These are phyloP conservation scores for Balanococcus diminutus DNA, from an alignment of 2,888 invertebrate species.

Conservation along the genomic window DNA sequence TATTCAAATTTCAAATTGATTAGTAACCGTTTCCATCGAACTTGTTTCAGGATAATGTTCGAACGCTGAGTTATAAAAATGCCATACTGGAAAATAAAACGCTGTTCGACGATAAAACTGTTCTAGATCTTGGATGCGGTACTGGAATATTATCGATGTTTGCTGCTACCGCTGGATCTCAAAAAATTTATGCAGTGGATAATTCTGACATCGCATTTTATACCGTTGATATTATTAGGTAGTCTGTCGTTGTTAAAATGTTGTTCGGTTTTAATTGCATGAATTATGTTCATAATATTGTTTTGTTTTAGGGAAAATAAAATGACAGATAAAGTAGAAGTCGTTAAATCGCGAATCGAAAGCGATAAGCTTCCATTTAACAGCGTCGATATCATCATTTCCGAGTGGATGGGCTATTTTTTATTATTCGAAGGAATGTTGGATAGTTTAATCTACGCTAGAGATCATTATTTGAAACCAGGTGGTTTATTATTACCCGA, in stretches of 20 bases:
- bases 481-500: conserved; percentile 84
- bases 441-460: conserved; percentile 87
- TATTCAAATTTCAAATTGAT: not conserved
- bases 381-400: conserved; percentile 89
- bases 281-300: not conserved
- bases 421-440: conserved; percentile 95
- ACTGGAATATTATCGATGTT: conserved; percentile 98
- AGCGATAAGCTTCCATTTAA: conserved; percentile 76
- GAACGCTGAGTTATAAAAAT: conserved; percentile 86
- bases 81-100: conserved; percentile 78
- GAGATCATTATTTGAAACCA: conserved; percentile 78
- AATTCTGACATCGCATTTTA: conserved; percentile 95
- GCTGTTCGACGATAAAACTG: conserved; percentile 74
- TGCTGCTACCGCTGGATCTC: conserved; percentile 91
- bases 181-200: conserved; percentile 89
- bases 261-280: conserved; percentile 56
- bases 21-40: not conserved
- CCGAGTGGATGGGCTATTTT: conserved; percentile 99
- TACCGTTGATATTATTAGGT: conserved; percentile 93
- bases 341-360: conserved; percentile 86
- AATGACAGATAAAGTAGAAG: conserved; percentile 72
- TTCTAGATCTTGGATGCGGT: conserved; percentile 96
- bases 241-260: conserved; percentile 58
- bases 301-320: conserved; percentile 75
- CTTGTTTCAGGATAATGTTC: conserved; percentile 57